Conservation (phyloP, 2,888 invertebrate species). For the Torymus texanus region DNA sequence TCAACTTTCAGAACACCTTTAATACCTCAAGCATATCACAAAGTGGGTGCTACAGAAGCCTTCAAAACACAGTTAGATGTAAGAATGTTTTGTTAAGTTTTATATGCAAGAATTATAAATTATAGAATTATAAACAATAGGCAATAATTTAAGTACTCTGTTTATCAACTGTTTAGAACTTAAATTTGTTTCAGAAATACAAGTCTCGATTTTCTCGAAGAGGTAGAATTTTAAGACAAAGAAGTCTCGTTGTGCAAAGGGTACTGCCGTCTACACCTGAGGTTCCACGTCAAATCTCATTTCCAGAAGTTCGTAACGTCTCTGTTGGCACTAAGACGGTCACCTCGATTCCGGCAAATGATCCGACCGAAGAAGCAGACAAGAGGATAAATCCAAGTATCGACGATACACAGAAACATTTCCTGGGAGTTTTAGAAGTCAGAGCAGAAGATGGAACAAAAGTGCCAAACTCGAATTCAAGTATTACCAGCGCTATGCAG, state of each 20-base stretch:
- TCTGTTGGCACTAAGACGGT: constrained; percentile 58
- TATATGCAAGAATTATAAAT: neutral
- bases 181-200: constrained; percentile 71
- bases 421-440: constrained; percentile 64
- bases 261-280: constrained; percentile 83
- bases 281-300: constrained; percentile 58
- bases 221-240: constrained; percentile 74
- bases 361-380: constrained; percentile 51
- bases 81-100: constrained; percentile 58
- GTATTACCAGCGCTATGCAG: constrained; percentile 73
- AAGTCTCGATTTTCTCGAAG: constrained; percentile 75
- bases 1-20: constrained; percentile 72
- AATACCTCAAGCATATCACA: constrained; percentile 71
- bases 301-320: constrained; percentile 57
- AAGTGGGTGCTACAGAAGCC: constrained; percentile 71
- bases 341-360: constrained; percentile 51
- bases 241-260: constrained; percentile 85
- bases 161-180: too few species aligned
- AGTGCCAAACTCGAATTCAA: constrained; percentile 70
- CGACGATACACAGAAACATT: constrained; percentile 59
- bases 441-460: constrained; percentile 61
- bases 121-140: too few species aligned
- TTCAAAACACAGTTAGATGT: constrained; percentile 77
- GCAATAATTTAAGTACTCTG: too few species aligned
- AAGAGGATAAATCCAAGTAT: constrained; percentile 55